Base-by-base conservation (phyloP, 2,888 invertebrate species). In the Halictus quadricinctus region DNA sequence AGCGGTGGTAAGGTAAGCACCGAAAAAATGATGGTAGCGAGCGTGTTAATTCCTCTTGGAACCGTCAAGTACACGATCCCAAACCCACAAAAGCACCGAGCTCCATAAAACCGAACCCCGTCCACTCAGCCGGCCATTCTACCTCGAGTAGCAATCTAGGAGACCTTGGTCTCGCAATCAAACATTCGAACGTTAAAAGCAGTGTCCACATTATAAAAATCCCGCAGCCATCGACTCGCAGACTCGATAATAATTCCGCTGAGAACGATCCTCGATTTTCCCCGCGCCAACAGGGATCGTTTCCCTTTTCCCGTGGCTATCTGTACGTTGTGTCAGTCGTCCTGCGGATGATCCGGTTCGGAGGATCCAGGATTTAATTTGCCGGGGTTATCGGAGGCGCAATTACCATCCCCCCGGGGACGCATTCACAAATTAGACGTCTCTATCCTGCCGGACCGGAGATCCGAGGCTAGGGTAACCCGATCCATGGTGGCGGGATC, bases 381-480 rank as follows among this genome's bases (percentile, higher is more conserved):
- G 48, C 79, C 78, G 50, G 29, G 79, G 66, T 50, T 79, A 79
- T 79, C 79, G 74, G 41, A 66, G 48, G 64, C 43, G 48, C 66
- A 64, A 79, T 79, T 79, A 50, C 74, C 46, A 69, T 25, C 43
- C n/a, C 50, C 25, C 48, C n/a, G 41, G 10, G 72, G 72, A 79
- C 50, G 76, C 79, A 21, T 84, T 80, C 85, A 80, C 85, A 86
- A 86, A 84, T 86, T 84, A 86, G 81, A 86, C 76, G 81, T 86
- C 86, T 86, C 85, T 81, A 85, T 86, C 76, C 79, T 3, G 76
- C 25, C 25, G 73, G 25, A 72, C n/a, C n/a, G 2, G n/a, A 36
- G 48, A 48, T 48, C 72, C 70, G 50, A 80, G 58, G 50, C 54
- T 15, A 66, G 75, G 54, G 86, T 84, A 87, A 87, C 84, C 76